Percentiles rank a stretch among this genome's conserved stretches.
Conservation (phyloP, 2,113 vertebrate species). For the Cyphomyrus plagiostoma region DNA sequence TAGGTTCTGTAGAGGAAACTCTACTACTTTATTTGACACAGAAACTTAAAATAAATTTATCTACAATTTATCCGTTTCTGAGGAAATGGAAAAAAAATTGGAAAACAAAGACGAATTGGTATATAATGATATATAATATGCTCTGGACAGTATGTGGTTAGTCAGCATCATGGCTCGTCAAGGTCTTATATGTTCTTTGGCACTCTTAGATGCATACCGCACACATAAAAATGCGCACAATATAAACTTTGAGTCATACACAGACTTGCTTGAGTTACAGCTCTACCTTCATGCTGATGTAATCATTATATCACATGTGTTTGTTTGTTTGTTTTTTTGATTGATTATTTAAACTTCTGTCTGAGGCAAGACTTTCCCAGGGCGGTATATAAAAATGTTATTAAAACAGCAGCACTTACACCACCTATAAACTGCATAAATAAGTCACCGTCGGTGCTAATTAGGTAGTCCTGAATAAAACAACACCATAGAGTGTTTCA, state of each 20-base stretch:
- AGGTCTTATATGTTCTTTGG: background rate
- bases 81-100: background rate
- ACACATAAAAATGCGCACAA: background rate
- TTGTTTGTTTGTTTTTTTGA: background rate
- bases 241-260: background rate
- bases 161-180: background rate
- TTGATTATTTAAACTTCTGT: conserved; percentile 1
- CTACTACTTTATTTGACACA: background rate
- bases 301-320: background rate
- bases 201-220: background rate
- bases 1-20: background rate
- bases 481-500: background rate
- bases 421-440: background rate
- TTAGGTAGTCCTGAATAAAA: background rate
- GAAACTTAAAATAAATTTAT: background rate
- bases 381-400: background rate
- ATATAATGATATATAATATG: background rate
- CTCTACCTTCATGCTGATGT: background rate
- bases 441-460: background rate
- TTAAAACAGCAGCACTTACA: background rate
- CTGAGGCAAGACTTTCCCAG: background rate
- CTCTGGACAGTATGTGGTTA: background rate
- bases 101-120: background rate
- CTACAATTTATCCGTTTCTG: background rate
- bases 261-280: background rate